Conservation (phyloP, 1,140 invertebrate genomes). For the Oryctes rhinoceros region DNA sequence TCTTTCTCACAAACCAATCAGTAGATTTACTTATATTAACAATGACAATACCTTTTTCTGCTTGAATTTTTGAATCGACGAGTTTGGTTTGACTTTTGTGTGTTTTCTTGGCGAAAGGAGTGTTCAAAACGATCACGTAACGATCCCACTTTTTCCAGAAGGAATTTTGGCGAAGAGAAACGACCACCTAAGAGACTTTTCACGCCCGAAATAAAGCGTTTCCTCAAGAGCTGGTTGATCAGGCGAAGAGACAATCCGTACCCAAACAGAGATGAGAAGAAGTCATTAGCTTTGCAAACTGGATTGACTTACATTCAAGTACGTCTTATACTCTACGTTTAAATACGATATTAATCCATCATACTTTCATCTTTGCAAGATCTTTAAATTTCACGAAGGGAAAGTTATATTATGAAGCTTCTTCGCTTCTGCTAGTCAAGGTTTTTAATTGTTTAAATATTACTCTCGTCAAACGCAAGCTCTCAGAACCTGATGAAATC, state of each 20-base stretch:
- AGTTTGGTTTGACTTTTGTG: slow-evolving; percentile 13
- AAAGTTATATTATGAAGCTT: too few species aligned
- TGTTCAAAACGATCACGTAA: not conserved
- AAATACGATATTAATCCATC: too few species aligned
- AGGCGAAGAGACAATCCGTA: slow-evolving; percentile 76
- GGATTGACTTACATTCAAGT: slow-evolving; percentile 77
- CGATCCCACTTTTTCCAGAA: slow-evolving; percentile 56
- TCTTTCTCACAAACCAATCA: not conserved
- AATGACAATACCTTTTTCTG: not conserved
- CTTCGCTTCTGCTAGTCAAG: too few species aligned
- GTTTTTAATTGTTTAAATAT: too few species aligned
- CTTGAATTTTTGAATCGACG: not conserved
- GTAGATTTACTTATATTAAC: not conserved
- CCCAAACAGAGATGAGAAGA: slow-evolving; percentile 76
- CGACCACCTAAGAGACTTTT: slow-evolving; percentile 74
- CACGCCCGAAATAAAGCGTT: slow-evolving; percentile 77
- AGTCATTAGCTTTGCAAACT: slow-evolving; percentile 71
- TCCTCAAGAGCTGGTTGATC: slow-evolving; percentile 76
- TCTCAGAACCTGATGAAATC: too few species aligned
- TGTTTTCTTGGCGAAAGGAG: not conserved
- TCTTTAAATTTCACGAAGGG: too few species aligned
- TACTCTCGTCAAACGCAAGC: too few species aligned
- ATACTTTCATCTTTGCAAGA: not conserved
- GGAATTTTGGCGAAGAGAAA: slow-evolving; percentile 65
- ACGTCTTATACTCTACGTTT: not conserved